Evolutionary conservation across 2,113 vertebrate species (phyloP).

Genomic region (Isichthys henryi): DNA sequence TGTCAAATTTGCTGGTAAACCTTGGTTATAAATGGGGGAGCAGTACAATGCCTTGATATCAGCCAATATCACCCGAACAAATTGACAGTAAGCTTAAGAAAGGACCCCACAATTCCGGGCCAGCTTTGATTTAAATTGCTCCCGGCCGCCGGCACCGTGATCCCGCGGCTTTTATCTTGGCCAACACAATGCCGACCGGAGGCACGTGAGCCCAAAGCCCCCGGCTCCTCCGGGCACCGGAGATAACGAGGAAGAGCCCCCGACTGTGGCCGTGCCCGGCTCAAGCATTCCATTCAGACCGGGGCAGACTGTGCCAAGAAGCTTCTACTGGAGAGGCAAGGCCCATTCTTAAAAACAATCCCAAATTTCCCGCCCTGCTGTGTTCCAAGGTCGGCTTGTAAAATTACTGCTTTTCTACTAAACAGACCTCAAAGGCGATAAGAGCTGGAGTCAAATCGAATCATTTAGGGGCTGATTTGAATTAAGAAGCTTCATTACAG

Average conservation of each 20-base stretch:
- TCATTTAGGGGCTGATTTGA: not conserved
- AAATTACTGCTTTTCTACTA: not conserved
- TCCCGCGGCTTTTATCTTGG: constrained; percentile 1
- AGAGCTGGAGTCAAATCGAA: not conserved
- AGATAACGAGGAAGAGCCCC: not conserved
- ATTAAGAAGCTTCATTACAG: not conserved
- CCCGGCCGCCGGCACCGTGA: not conserved
- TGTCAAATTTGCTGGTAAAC: constrained; percentile 18
- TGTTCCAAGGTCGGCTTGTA: not conserved
- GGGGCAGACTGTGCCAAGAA: not conserved
- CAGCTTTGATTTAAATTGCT: constrained; percentile 17
- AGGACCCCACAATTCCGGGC: not conserved
- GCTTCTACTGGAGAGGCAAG: not conserved
- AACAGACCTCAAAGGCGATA: not conserved
- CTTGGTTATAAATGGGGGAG: not conserved
- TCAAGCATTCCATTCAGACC: not conserved
- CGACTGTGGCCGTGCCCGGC: not conserved
- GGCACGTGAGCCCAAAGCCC: not conserved
- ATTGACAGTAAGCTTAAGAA: constrained; percentile 15
- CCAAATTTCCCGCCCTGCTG: not conserved
- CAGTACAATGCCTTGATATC: constrained; percentile 12
- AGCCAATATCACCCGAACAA: constrained; percentile 11
- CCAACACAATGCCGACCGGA: constrained; percentile 1
- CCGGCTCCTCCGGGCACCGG: not conserved
- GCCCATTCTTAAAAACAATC: not conserved